Conservation (phyloP, 2,888 invertebrate genomes). For the Caenorhabditis sinica region DNA sequence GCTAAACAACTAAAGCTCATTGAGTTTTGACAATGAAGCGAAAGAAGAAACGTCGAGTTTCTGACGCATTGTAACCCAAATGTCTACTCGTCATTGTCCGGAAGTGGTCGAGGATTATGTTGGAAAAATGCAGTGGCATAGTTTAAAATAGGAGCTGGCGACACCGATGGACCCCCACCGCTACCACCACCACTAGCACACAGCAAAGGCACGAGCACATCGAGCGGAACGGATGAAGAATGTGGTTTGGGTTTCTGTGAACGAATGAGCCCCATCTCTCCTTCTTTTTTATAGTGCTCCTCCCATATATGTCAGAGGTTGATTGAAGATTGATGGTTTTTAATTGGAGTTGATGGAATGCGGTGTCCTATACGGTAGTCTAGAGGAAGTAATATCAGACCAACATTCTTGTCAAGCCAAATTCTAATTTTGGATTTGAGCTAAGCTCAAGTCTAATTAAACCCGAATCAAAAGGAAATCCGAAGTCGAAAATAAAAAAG, state of each 20-base stretch:
- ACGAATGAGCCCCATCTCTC: conserved; percentile 8
- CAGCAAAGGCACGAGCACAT: conserved; percentile 20
- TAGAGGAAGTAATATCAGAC: neutral
- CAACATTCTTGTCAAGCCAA: neutral
- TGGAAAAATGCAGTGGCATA: conserved; percentile 54
- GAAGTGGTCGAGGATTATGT: conserved; percentile 60
- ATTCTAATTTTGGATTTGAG: neutral
- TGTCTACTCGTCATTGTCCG: conserved; percentile 59
- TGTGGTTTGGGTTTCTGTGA: conserved; percentile 33
- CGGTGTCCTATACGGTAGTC: neutral
- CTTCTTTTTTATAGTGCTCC: conserved; percentile 44
- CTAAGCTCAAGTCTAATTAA: no score
- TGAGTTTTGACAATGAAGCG: conserved; percentile 33
- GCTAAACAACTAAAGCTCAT: conserved; percentile 4
- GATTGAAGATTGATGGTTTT: conserved; percentile 53
- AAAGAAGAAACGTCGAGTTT: conserved; percentile 32
- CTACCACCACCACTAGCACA: neutral
- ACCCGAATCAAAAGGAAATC: neutral
- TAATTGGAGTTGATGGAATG: conserved; percentile 38
- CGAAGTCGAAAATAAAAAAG: conserved; percentile 7
- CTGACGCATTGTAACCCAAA: conserved; percentile 56
- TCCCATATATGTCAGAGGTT: conserved; percentile 14
- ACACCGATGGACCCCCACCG: conserved; percentile 26
- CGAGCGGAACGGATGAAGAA: conserved; percentile 54
- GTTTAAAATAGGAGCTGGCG: conserved; percentile 57